Evolutionary conservation across 2,113 vertebrate genomes (phyloP), one percentile per base, ranked within the genome.

Genomic region (Electrona antarctica): DNA sequence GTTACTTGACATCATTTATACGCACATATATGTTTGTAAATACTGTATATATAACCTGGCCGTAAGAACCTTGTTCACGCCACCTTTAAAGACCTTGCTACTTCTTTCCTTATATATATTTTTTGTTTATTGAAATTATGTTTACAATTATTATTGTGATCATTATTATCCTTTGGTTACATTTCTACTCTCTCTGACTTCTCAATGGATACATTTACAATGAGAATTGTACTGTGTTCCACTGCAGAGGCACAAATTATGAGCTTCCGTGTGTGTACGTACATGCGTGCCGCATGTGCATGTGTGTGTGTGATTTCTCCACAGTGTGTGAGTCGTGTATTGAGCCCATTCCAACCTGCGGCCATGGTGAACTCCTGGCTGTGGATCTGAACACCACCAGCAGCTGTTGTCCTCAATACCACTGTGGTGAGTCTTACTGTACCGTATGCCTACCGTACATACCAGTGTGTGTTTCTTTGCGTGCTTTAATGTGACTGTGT

Each of bases 361-460:
- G 88, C 7, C 91, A 94, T 15, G 96, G 96, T 60, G 96, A 98
- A 91, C 94, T 98, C 78, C 91, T 99, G 83, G 95, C 96, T 13
- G 96, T 98, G 68, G 92, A 97, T 87, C 90, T 94, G 60, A 95
- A 95, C 73, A 96, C 95, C 3, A 94, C 95, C 67, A 89, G 91
- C 54, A 93, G 94, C 69, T 98, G 98, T 77, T 99, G 98, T 85
- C 97, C 96, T 50, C 93, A 74, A 73, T 98, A 97, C 88, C 94
- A 95, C 45, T 99, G 97, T 2, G 95, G 98, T 98, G 92, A 93
- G 93, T 85, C 4, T 41, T 41, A 41, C 33, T 41, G 33, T 6
- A 41, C 33, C 21, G 21, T 21, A 21, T 21, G 21, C 21, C 21
- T 21, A 21, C 21, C 21, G 21, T 21, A 21, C 21, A n/a, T 8